These are phyloP conservation scores for Xylocampa areola DNA, from an alignment of 2,888 invertebrate species.

Conservation along the genomic window DNA sequence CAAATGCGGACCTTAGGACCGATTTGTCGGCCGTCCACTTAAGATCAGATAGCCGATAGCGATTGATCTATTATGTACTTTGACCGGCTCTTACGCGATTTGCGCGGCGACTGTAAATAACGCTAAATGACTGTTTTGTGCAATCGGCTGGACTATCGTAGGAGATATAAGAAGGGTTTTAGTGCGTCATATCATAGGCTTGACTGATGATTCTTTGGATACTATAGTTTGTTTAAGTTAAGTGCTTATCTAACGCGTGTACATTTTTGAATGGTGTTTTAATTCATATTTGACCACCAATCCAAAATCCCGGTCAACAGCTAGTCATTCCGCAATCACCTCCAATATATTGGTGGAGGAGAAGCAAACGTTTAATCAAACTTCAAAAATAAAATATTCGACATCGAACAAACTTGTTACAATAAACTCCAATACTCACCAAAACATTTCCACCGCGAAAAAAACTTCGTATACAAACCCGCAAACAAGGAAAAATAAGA, in stretches of 20 bases:
- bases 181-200: slow-evolving; percentile 6
- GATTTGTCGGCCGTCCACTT: slow-evolving; percentile 40
- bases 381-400: slow-evolving; percentile 41
- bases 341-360: not conserved
- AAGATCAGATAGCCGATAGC: slow-evolving; percentile 49
- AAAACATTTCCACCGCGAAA: slow-evolving; percentile 58
- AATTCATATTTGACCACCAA: no score
- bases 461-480: slow-evolving; percentile 73
- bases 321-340: not conserved
- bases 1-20: slow-evolving; percentile 23
- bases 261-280: no score
- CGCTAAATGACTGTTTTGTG: slow-evolving; percentile 40
- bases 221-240: not conserved
- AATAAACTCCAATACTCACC: slow-evolving; percentile 55
- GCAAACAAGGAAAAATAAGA: slow-evolving; percentile 82
- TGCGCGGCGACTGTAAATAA: slow-evolving; percentile 55
- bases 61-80: slow-evolving; percentile 51
- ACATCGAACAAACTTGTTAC: slow-evolving; percentile 43
- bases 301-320: not conserved
- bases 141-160: slow-evolving; percentile 28
- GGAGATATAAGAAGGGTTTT: slow-evolving; percentile 8
- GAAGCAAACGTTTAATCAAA: slow-evolving; percentile 20
- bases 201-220: not conserved
- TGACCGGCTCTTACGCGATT: slow-evolving; percentile 51
- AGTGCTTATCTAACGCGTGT: not conserved